phyloP scores from a whole-genome alignment of 2,888 invertebrate genomes.

The Hecatera dysodea region DNA sequence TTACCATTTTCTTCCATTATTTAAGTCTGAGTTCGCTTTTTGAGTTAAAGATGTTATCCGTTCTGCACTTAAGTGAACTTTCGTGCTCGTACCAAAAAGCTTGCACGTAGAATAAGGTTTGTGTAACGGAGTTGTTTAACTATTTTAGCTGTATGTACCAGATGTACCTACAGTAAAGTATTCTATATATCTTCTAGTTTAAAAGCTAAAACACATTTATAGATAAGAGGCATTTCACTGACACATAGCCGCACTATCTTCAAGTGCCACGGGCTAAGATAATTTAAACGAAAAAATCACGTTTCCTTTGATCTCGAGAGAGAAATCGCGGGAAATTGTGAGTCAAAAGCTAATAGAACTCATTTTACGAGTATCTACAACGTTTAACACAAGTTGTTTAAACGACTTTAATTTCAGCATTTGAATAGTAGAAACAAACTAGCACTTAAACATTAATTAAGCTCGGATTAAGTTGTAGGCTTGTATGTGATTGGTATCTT shows the following conservation, averaged over 20 bases:
- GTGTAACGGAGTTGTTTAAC: no score
- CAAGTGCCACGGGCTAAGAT: no score
- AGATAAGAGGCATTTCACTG: no score
- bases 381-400: slow-evolving; percentile 12
- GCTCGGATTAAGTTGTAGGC: slow-evolving; percentile 34
- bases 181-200: no score
- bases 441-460: slow-evolving; percentile 22
- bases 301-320: no score
- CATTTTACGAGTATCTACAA: not conserved
- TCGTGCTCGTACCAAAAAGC: slow-evolving; percentile 1
- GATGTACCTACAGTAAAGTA: no score
- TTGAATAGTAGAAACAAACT: slow-evolving; percentile 15
- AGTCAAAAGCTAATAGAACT: not conserved
- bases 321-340: not conserved
- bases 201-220: no score
- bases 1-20: slow-evolving; percentile 3
- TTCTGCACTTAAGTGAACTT: not conserved
- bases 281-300: no score
- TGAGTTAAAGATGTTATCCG: slow-evolving; percentile 1
- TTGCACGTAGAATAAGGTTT: no score
- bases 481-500: slow-evolving; percentile 40
- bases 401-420: not conserved
- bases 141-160: no score
- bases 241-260: no score
- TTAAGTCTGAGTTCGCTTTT: not conserved